Evolutionary conservation across 2,113 vertebrate genomes (phyloP), one percentile per base, ranked within the genome.

Genomic region (Bambusicola thoracicus): DNA sequence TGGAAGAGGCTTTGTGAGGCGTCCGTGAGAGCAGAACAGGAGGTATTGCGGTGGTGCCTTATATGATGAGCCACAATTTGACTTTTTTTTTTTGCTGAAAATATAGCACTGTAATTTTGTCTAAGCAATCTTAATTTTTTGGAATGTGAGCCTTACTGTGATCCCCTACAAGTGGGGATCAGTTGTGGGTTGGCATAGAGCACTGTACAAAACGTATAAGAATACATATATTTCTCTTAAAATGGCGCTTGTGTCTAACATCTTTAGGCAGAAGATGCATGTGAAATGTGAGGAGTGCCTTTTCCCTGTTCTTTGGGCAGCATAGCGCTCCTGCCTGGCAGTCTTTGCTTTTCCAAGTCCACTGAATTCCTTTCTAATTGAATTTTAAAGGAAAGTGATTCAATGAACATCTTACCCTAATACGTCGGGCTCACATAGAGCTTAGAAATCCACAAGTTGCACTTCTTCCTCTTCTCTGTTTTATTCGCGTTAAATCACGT

Each of bases 1-100:
- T 92, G 80, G 44, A 84, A 93, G 55, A 66, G 69, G 66, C 66
- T 96, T 91, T 88, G 87, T 92, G 76, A 95, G 61, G 76, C 30
- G 38, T 48, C 43, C 36, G 8, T 7, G 10, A 67, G 76, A 90
- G 58, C 13, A 63, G 58, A 89, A 32, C 61, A 48, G 85, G 61
- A 67, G 61, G 29, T 56, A 51, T 56, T 79, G 10, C 2, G 8
- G 78, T 62, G 24, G 69, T 72, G 65, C 68, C 56, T 67, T 61
- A 30, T 58, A 10, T 68, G 68, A 51, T 12, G 62, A 78, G 40
- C 77, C n/a, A 38, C 59, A 53, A 87, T 92, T 81, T 85, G 63
- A 34, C 61, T 55, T 93, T 38, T 48, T 93, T 34, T 46, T 40
- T 59, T 30, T n/a, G n/a, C 32, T 70, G 72, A 41, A 89, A 94